Base-by-base conservation (phyloP, 2,113 vertebrate genomes). In the Tachuris rubrigastra region DNA sequence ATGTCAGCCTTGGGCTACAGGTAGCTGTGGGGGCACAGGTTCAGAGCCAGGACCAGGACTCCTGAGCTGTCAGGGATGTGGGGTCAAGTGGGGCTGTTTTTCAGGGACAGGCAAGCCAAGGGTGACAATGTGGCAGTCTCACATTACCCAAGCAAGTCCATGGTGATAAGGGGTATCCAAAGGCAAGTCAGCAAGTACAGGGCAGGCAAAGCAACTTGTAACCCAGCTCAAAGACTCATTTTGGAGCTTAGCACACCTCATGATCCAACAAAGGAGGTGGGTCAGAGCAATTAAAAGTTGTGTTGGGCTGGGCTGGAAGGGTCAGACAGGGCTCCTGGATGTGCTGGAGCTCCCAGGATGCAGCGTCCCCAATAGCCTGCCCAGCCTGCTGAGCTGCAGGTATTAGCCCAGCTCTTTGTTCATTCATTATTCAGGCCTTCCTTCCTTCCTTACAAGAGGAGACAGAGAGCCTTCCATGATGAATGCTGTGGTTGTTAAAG, bases 371-470 rank as follows among this genome's bases (percentile, higher is more conserved):
- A 25, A 31, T 42, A 78, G 55, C 5, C 73, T 63, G 56, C 74
- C 76, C 18, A 6, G 41, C 23, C 72, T 37, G 28, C 42, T 13
- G 13, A 82, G 71, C 30, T 4, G 0, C 33, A 75, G 77, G 5
- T 69, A 81, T 44, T 68, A 82, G 74, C 76, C 37, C 78, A 65
- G 41, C 74, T 68, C 71, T 76, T 60, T 71, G 52, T 83, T 91
- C 90, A 94, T 94, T 95, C 90, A 93, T 95, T 90, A 92, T 94
- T 93, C 88, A 92, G 88, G n/a, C n/a, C n/a, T n/a, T 62, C 47
- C 87, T 83, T 85, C 90, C 92, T 91, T 91, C 85, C 92, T 91
- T 69, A 58, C 53, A 76, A 60, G 67, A 90, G 73, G 49, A 94
- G 78, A 85, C 81, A 72, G 85, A 88, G 52, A 90, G 56, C 47